Conservation (phyloP, 2,797 vertebrate species). For the Lepus townsendii region DNA sequence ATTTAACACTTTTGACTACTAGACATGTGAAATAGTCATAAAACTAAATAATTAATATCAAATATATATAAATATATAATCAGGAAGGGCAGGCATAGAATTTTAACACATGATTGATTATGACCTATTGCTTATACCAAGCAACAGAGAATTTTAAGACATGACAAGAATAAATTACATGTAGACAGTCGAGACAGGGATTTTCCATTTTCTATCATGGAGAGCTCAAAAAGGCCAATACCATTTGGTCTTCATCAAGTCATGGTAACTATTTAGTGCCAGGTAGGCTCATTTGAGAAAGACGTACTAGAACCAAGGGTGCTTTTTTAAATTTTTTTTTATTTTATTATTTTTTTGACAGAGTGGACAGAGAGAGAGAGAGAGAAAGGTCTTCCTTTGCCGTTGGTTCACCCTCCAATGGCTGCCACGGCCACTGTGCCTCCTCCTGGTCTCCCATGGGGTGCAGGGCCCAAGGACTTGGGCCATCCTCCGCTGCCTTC, state of each 20-base stretch:
- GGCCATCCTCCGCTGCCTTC: too few relatives aligned
- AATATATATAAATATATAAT: background rate
- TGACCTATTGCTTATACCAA: slow-evolving; percentile 18
- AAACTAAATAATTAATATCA: slow-evolving; percentile 51
- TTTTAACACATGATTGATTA: slow-evolving; percentile 21
- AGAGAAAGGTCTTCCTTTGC: too few relatives aligned
- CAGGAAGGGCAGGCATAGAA: background rate
- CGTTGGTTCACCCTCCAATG: too few relatives aligned
- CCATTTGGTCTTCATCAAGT: background rate
- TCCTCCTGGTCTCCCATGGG: too few relatives aligned
- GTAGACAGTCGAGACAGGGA: background rate
- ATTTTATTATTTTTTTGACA: too few relatives aligned
- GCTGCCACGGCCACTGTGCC: too few relatives aligned
- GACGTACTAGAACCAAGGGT: background rate
- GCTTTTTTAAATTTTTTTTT: background rate
- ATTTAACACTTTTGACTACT: slow-evolving; percentile 22
- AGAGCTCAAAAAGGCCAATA: background rate
- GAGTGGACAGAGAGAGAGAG: too few relatives aligned
- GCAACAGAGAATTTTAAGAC: background rate
- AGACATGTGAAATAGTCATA: background rate
- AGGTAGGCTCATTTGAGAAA: background rate
- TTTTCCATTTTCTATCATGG: background rate
- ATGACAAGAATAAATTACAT: background rate
- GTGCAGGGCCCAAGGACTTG: too few relatives aligned
- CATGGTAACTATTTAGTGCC: background rate